These are phyloP conservation scores for Squalus acanthias DNA, from an alignment of 2,797 vertebrate species.

Conservation along the genomic window DNA sequence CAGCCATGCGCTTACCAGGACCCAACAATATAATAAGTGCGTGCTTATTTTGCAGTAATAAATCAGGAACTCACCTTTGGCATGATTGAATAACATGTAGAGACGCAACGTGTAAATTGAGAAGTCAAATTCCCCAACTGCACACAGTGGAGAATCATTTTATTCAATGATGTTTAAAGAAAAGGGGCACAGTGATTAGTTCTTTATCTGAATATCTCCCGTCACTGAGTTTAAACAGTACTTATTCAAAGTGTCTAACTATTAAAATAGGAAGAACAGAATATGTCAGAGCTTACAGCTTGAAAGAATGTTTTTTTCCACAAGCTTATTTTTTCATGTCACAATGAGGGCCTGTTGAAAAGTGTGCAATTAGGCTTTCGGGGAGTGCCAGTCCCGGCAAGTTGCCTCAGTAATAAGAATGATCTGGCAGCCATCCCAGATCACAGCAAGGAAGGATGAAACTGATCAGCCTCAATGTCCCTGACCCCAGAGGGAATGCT, in stretches of 20 bases:
- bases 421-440: neutral
- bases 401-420: neutral
- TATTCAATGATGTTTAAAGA: neutral
- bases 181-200: neutral
- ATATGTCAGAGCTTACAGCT: too few species aligned
- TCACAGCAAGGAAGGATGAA: neutral
- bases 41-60: conserved; percentile 24
- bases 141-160: neutral
- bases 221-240: neutral
- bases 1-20: neutral
- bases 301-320: neutral
- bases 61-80: conserved; percentile 27
- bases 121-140: conserved; percentile 4
- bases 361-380: neutral
- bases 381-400: neutral
- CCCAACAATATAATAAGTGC: neutral
- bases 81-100: neutral
- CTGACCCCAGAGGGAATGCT: neutral
- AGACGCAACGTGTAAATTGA: conserved; percentile 29
- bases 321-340: neutral
- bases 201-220: conserved; percentile 7
- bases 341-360: conserved; percentile 20
- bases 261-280: neutral
- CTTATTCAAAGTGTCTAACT: conserved; percentile 6
- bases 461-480: neutral